A percentile compares a stretch with the other conserved stretches of the same genome.
Evolutionary conservation across 2,113 vertebrate genomes (phyloP).

Genomic region (Lamprotornis superbus): DNA sequence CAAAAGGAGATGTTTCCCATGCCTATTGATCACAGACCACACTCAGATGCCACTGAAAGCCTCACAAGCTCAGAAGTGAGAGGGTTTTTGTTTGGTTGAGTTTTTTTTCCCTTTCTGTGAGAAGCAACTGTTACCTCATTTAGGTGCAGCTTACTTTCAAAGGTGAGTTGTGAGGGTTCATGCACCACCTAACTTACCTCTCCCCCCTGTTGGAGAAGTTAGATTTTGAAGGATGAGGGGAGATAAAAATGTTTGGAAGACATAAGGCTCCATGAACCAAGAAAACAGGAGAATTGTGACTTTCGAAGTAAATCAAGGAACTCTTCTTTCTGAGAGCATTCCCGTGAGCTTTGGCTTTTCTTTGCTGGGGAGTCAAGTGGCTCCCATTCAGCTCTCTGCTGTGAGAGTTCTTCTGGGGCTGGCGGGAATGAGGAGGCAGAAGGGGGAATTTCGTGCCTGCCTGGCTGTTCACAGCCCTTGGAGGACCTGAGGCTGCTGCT

Average conservation of each 20-base stretch:
- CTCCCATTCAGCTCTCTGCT: background rate
- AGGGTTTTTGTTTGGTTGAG: background rate
- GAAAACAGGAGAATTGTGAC: background rate
- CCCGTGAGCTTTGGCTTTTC: background rate
- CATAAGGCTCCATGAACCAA: background rate
- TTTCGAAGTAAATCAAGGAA: background rate
- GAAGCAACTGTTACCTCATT: background rate
- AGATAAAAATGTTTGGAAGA: background rate
- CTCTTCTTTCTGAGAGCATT: background rate
- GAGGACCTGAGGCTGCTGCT: background rate
- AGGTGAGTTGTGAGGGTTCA: background rate
- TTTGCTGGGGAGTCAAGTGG: background rate
- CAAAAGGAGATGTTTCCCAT: slow-evolving; percentile 64
- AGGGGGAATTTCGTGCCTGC: background rate
- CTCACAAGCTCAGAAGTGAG: background rate
- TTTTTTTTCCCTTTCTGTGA: background rate
- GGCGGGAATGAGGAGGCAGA: background rate
- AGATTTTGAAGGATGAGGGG: background rate
- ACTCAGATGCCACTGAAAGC: background rate
- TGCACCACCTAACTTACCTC: background rate
- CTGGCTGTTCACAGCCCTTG: background rate
- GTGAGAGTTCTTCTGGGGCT: background rate
- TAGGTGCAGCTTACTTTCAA: background rate
- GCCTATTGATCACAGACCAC: background rate
- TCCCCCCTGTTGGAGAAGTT: background rate